Evolutionary conservation across 53 echinoderm and acorn worm species (phyloP).

Genomic region (Holothuria scabra): DNA sequence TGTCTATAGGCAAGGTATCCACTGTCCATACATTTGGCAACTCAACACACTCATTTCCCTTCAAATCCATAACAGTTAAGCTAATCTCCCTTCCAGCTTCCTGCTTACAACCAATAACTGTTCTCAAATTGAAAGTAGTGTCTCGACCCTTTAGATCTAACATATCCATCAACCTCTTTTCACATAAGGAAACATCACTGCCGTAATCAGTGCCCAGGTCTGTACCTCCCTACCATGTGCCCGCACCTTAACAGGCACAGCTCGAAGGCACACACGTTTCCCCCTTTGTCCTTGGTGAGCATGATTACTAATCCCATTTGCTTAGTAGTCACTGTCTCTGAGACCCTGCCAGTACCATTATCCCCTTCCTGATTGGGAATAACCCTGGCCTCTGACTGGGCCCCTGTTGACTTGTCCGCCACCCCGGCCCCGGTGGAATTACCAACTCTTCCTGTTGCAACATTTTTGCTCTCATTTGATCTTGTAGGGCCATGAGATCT

Average conservation of each 20-base stretch:
- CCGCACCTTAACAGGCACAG: conserved; percentile 15
- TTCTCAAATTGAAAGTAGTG: conserved; percentile 7
- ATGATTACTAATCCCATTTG: too few species aligned
- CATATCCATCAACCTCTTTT: conserved; percentile 10
- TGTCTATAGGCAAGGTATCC: conserved; percentile 42
- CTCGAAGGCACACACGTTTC: neutral
- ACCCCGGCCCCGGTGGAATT: conserved; percentile 14
- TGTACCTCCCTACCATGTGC: neutral
- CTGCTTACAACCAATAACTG: neutral
- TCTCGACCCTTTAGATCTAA: conserved; percentile 3
- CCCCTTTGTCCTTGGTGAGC: neutral
- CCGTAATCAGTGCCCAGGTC: conserved; percentile 36
- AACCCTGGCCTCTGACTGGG: too few species aligned
- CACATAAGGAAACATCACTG: conserved; percentile 33
- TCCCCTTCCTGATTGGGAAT: too few species aligned
- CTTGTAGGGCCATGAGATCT: neutral
- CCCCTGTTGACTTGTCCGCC: neutral
- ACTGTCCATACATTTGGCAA: conserved; percentile 53
- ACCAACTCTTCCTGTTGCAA: neutral
- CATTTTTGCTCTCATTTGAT: neutral
- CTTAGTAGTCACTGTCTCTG: too few species aligned
- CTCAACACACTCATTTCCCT: neutral
- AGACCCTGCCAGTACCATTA: too few species aligned
- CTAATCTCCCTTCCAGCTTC: neutral
- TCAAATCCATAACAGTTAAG: neutral